Conservation (phyloP, 2,797 vertebrate genomes). For the Sorex maritimensis region DNA sequence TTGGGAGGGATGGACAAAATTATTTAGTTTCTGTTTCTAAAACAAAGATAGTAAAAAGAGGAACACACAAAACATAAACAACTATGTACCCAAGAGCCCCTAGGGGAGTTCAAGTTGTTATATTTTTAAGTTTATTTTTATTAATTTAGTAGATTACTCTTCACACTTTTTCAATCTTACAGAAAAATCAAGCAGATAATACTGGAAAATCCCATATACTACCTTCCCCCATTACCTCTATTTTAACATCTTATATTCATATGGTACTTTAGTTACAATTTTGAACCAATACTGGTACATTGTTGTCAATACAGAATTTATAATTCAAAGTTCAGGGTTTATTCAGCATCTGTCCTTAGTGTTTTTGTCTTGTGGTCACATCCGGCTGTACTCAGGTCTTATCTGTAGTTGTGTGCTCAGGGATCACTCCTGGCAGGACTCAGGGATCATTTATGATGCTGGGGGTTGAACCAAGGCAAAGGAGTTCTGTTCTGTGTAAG, state of each 20-base stretch:
- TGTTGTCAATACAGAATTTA: neutral
- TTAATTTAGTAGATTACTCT: neutral
- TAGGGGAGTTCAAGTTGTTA: neutral
- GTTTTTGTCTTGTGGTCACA: too few relatives aligned
- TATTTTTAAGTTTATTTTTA: slow-evolving; percentile 34
- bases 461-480: too few relatives aligned
- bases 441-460: too few relatives aligned
- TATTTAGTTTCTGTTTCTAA: slow-evolving; percentile 35
- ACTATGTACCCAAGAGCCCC: too few relatives aligned
- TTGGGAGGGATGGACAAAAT: neutral
- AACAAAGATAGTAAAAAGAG: slow-evolving; percentile 37
- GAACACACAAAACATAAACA: neutral
- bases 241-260: neutral
- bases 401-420: too few relatives aligned
- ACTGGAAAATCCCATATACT: neutral
- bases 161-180: slow-evolving; percentile 4
- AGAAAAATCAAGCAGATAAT: neutral
- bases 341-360: neutral
- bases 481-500: too few relatives aligned
- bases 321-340: neutral
- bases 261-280: too few relatives aligned
- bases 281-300: neutral
- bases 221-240: neutral
- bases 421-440: too few relatives aligned
- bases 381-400: too few relatives aligned